phyloP scores from a whole-genome alignment of 53 echinoderm and acorn worm genomes.

The Temnopleurus reevesii region DNA sequence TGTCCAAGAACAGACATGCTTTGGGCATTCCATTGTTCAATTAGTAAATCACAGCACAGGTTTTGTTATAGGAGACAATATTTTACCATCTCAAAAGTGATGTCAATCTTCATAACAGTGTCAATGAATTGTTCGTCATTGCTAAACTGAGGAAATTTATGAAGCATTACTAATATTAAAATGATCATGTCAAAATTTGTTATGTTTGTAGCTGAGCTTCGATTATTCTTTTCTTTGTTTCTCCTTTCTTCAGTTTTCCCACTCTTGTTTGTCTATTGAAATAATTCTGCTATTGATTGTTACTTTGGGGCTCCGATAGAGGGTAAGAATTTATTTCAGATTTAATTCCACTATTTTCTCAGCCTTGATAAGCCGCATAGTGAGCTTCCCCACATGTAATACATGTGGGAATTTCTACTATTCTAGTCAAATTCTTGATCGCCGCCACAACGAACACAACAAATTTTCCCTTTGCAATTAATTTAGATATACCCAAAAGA shows the following conservation, averaged over 20 bases:
- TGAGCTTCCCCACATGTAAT: not conserved
- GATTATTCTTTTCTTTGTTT: no score
- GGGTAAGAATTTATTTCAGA: not conserved
- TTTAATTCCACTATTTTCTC: not conserved
- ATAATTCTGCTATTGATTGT: not conserved
- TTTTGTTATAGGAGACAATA: not conserved
- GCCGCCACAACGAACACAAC: not conserved
- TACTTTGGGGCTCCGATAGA: not conserved
- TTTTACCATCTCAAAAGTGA: not conserved
- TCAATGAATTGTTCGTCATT: not conserved
- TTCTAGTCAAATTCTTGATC: not conserved
- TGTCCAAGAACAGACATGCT: not conserved
- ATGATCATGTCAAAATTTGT: not conserved
- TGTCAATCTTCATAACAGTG: not conserved
- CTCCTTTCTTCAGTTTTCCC: no score
- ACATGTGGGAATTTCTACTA: not conserved
- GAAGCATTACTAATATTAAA: not conserved
- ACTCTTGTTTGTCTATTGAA: no score
- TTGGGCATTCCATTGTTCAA: not conserved
- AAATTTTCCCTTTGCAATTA: not conserved
- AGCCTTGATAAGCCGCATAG: not conserved
- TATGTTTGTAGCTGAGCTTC: not conserved
- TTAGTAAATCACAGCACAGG: not conserved
- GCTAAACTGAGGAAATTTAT: not conserved
- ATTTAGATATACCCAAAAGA: not conserved